These are phyloP conservation scores for Heterodera schachtii DNA, from an alignment of 1,140 invertebrate genomes.

Conservation along the genomic window DNA sequence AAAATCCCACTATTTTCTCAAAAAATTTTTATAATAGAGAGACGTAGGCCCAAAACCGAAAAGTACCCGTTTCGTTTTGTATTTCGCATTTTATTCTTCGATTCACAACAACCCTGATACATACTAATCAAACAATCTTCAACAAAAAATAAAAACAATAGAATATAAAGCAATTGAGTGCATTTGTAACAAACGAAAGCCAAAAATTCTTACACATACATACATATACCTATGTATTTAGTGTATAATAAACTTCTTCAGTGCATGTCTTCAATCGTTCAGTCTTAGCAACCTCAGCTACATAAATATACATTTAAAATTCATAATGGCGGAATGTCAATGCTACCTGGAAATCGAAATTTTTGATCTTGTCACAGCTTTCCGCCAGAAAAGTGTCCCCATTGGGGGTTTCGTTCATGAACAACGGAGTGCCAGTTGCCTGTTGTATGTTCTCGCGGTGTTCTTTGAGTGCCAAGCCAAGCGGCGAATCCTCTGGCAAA, in stretches of 20 bases:
- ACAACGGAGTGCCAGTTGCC: constrained; percentile 46
- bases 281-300: constrained; percentile 21
- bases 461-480: constrained; percentile 74
- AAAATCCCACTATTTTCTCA: too few species aligned
- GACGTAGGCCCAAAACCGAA: neutral
- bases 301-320: neutral
- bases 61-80: too few species aligned
- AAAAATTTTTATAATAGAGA: too few species aligned
- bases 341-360: constrained; percentile 33
- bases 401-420: neutral
- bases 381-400: constrained; percentile 4
- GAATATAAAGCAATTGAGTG: neutral
- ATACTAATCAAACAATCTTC: neutral
- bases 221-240: too few species aligned
- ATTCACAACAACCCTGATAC: too few species aligned
- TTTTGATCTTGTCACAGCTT: constrained; percentile 31
- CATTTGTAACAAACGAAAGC: too few species aligned
- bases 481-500: constrained; percentile 70
- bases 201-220: neutral
- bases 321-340: neutral
- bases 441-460: constrained; percentile 78
- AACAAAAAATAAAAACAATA: neutral
- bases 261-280: neutral
- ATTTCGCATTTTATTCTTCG: too few species aligned
- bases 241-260: too few species aligned